phyloP scores from a whole-genome alignment of 2,797 vertebrate species.

The Gastrophryne carolinensis region DNA sequence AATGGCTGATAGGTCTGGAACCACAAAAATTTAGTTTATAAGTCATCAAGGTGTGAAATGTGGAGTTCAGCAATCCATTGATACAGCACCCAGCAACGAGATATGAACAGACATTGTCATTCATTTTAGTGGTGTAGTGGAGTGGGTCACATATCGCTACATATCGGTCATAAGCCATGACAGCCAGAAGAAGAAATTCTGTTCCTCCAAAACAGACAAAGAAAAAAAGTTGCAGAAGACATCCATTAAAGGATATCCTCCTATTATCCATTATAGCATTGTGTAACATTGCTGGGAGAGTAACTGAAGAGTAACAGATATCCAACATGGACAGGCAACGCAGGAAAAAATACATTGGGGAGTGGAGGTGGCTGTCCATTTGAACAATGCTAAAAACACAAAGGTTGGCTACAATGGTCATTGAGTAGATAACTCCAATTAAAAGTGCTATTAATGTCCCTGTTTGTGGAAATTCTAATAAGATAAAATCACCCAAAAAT shows the following conservation, averaged over 20 bases:
- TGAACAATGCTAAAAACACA: slow-evolving; percentile 47
- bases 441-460: background rate
- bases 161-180: slow-evolving; percentile 56
- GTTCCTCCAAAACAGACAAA: slow-evolving; percentile 59
- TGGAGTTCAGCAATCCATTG: slow-evolving; percentile 49
- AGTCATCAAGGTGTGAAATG: slow-evolving; percentile 51
- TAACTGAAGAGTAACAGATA: slow-evolving; percentile 57
- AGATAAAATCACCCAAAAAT: background rate
- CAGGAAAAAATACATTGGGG: slow-evolving; percentile 59
- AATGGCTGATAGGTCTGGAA: slow-evolving; percentile 48
- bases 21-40: slow-evolving; percentile 53
- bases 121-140: slow-evolving; percentile 51
- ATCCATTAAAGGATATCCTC: slow-evolving; percentile 53
- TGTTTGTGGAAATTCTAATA: slow-evolving; percentile 1
- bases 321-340: slow-evolving; percentile 58
- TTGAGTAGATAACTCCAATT: slow-evolving; percentile 52
- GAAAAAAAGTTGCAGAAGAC: slow-evolving; percentile 58
- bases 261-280: slow-evolving; percentile 56
- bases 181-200: slow-evolving; percentile 54
- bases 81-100: slow-evolving; percentile 54
- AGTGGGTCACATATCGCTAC: slow-evolving; percentile 55
- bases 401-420: slow-evolving; percentile 43
- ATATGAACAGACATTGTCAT: slow-evolving; percentile 43
- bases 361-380: slow-evolving; percentile 50
- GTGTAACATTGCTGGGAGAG: slow-evolving; percentile 56